A percentile compares a stretch with the other conserved stretches of the same genome.
phyloP scores from a whole-genome alignment of 2,888 invertebrate species.

The Lasioglossum oenotherae region DNA sequence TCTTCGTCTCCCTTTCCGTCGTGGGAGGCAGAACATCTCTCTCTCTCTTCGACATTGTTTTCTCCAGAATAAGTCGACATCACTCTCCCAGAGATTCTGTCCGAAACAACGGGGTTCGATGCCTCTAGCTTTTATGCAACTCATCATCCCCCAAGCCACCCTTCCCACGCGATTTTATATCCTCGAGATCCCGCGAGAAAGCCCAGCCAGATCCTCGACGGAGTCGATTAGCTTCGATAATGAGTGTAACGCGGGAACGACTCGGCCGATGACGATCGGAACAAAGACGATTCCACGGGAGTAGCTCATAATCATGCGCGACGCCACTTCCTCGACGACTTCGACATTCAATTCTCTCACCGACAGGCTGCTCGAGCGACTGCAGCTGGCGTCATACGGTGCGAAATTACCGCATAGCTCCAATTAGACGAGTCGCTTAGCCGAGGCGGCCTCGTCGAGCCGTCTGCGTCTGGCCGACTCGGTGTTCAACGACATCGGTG shows the following conservation, averaged over 20 bases:
- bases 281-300: constrained; percentile 33
- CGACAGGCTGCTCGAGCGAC: constrained; percentile 18
- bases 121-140: neutral
- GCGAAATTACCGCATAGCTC: constrained; percentile 40
- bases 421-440: constrained; percentile 35
- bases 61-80: neutral
- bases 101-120: neutral
- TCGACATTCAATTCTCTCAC: constrained; percentile 41
- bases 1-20: neutral
- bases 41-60: neutral
- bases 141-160: neutral
- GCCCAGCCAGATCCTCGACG: neutral
- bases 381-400: constrained; percentile 32
- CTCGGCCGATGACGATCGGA: neutral
- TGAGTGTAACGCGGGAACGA: neutral
- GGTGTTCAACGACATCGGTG: constrained; percentile 5
- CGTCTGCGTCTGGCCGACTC: constrained; percentile 22
- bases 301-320: constrained; percentile 44
- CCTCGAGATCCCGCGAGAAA: neutral
- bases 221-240: constrained; percentile 27
- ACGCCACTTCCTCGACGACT: constrained; percentile 32
- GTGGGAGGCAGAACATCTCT: neutral
- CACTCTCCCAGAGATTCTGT: neutral
- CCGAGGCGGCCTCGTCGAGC: constrained; percentile 14
- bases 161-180: neutral